Evolutionary conservation across 2,113 vertebrate species (phyloP).

Genomic region (Alligator sinensis): DNA sequence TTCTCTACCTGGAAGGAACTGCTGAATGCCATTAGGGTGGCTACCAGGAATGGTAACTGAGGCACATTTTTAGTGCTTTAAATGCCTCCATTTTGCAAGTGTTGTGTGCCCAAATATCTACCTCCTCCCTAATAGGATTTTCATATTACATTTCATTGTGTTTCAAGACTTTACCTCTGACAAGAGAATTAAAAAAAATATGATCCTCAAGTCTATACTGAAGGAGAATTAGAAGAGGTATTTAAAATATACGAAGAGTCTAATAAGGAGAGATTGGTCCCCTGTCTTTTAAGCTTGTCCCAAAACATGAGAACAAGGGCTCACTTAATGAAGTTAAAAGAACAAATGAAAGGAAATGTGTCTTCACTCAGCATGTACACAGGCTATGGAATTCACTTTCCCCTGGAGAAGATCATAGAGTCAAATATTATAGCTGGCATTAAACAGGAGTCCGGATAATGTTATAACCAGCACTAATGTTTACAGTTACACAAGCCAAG

Average conservation of each 20-base stretch:
- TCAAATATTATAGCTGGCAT: conserved; percentile 36
- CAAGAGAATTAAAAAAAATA: background rate
- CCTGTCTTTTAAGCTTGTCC: background rate
- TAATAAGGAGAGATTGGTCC: background rate
- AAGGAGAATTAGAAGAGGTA: background rate
- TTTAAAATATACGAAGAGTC: background rate
- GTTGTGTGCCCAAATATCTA: background rate
- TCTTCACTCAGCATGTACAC: background rate
- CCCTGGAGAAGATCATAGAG: conserved; percentile 34
- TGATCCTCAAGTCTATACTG: background rate
- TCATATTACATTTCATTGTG: background rate
- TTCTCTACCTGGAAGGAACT: background rate
- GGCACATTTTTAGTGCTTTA: background rate
- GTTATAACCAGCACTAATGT: conserved; percentile 49
- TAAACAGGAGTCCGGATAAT: background rate
- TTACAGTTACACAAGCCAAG: conserved; percentile 51
- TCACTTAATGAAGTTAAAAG: conserved; percentile 5
- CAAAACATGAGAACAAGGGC: background rate
- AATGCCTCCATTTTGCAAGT: background rate
- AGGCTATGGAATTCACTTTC: conserved; percentile 49
- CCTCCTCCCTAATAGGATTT: background rate
- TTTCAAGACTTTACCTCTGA: background rate
- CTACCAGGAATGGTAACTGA: background rate
- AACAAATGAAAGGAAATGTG: background rate
- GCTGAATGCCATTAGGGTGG: background rate